Base-by-base conservation (phyloP, 2,888 invertebrate genomes). In the Leucania comma region DNA sequence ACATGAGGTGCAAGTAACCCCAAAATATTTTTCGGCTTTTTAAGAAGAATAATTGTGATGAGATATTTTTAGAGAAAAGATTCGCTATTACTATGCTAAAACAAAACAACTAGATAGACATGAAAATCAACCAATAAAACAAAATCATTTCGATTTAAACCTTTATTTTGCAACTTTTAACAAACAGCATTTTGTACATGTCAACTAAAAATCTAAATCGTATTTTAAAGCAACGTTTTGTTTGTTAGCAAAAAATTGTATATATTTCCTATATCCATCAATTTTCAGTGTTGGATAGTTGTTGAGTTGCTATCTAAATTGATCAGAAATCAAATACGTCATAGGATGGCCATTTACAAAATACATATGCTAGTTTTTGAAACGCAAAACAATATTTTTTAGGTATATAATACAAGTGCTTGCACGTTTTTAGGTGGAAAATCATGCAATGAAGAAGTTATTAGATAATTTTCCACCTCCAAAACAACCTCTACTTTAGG, bases 221-320 rank as follows among this genome's bases (percentile, higher is more conserved):
- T 48, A 3, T 75, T 67, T 22, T n/a, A 57, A 9, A 72, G 26
- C 22, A 32, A 22, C 3, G 2, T 53, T 56, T 48, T 50, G 24
- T 74, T 51, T 58, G 63, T 66, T 65, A 22, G 9, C 35, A 17
- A 53, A 32, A 29, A 22, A 29, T 10, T n/a, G 1, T 26, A 29
- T 50, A 20, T 26, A 20, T 57, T 75, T 59, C 29, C 67, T 22
- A 12, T 38, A 32, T 54, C 42, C 76, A 59, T 75, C 6, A 17
- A 58, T 66, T 62, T 54, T 54, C 20, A 54, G 46, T 58, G 66
- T 48, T 20, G 5, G 2, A 70, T 59, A 46, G 35, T 12, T 20
- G 12, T 22, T 46, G n/a, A 71, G 20, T 9, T 35, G 20, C 5
- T 48, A 67, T 59, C 68, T 14, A 32, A 26, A 67, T 75, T n/a